A percentile compares a stretch with the other conserved stretches of the same genome.
These are phyloP conservation scores for Delphinus delphis DNA, from an alignment of 2,113 vertebrate species.

Conservation along the genomic window DNA sequence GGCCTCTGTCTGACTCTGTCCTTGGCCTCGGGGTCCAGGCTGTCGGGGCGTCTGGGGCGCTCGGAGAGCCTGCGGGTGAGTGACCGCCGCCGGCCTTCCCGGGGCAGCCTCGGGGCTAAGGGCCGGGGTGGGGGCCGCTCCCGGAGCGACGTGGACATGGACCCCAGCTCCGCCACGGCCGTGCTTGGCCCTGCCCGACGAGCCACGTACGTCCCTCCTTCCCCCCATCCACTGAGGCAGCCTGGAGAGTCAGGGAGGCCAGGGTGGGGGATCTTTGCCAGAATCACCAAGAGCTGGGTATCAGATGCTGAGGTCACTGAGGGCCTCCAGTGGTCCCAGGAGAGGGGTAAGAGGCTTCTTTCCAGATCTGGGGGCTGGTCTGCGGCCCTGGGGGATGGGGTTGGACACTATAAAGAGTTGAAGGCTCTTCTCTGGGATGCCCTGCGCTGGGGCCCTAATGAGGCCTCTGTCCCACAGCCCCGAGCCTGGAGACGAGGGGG, in stretches of 20 bases:
- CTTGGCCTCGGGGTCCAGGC: slow-evolving; percentile 76
- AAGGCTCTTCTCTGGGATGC: background rate
- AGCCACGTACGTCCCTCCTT: slow-evolving; percentile 75
- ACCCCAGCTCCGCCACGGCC: slow-evolving; percentile 81
- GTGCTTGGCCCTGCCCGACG: slow-evolving; percentile 74
- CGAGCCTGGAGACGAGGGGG: slow-evolving; percentile 80
- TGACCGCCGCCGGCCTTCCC: slow-evolving; percentile 90
- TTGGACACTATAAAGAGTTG: background rate
- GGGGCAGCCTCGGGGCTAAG: slow-evolving; percentile 87
- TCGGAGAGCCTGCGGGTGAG: slow-evolving; percentile 92
- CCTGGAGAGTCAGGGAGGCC: slow-evolving; percentile 34
- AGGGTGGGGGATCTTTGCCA: background rate
- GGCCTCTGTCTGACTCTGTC: slow-evolving; percentile 47
- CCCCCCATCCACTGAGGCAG: background rate
- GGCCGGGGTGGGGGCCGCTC: slow-evolving; percentile 89
- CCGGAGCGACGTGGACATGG: slow-evolving; percentile 95
- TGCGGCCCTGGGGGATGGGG: background rate
- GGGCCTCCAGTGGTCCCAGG: background rate
- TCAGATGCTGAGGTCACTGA: background rate
- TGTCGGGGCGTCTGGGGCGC: slow-evolving; percentile 85
- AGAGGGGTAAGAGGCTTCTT: background rate
- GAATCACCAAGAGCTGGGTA: background rate
- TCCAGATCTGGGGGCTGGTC: background rate
- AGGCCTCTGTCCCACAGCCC: slow-evolving; percentile 77
- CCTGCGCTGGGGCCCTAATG: background rate